phyloP scores from a whole-genome alignment of 2,113 vertebrate species.

The Heteronetta atricapilla region DNA sequence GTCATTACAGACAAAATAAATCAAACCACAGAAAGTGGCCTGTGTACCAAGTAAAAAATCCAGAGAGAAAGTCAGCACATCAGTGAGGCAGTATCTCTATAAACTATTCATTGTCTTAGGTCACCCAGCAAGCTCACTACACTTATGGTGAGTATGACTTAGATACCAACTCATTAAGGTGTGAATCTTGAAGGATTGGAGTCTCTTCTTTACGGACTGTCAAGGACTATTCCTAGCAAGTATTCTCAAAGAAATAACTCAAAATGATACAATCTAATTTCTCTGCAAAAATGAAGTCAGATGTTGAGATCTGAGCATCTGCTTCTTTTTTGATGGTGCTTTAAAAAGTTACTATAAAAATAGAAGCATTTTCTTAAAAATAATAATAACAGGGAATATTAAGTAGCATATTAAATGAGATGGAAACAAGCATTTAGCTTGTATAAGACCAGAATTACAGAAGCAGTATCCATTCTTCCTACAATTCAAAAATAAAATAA shows the following conservation, averaged over 20 bases:
- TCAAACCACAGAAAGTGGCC: neutral
- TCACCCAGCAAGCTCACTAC: neutral
- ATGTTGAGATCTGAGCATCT: neutral
- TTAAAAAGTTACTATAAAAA: neutral
- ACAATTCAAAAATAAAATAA: neutral
- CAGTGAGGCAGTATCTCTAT: neutral
- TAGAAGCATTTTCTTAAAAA: neutral
- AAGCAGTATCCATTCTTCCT: neutral
- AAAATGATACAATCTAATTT: neutral
- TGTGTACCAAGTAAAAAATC: neutral
- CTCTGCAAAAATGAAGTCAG: neutral
- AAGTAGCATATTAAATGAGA: neutral
- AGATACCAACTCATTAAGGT: neutral
- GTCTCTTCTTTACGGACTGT: neutral
- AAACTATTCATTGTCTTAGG: neutral
- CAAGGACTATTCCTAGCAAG: neutral
- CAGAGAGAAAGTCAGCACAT: neutral
- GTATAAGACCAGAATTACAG: neutral
- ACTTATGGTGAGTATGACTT: neutral
- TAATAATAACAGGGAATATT: neutral
- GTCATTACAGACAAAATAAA: neutral
- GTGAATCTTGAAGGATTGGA: neutral
- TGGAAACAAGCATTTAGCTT: neutral
- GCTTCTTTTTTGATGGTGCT: neutral
- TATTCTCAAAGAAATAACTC: neutral